Evolutionary conservation across 2,113 vertebrate genomes (phyloP).

Genomic region (Promerops cafer): DNA sequence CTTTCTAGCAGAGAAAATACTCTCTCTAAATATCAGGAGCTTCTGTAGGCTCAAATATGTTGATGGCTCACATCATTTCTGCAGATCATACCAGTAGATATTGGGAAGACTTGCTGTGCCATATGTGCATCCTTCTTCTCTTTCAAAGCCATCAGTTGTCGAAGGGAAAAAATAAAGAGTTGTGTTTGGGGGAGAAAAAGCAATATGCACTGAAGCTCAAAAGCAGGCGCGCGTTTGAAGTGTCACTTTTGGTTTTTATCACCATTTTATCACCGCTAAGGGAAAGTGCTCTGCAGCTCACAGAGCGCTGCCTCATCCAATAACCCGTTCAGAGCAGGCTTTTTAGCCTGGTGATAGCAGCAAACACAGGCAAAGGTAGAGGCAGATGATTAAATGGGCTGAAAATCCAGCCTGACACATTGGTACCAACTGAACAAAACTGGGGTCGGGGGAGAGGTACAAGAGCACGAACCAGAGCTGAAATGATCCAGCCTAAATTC

Average conservation of each 20-base stretch:
- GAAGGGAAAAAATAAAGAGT: background rate
- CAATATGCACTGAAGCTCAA: background rate
- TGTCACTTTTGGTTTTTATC: slow-evolving; percentile 64
- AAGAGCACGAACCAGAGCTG: background rate
- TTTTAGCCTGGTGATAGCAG: slow-evolving; percentile 14
- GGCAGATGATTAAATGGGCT: slow-evolving; percentile 49
- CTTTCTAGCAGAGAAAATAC: background rate
- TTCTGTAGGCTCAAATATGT: background rate
- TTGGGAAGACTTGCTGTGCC: background rate
- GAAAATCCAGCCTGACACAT: slow-evolving; percentile 57
- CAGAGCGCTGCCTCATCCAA: slow-evolving; percentile 24
- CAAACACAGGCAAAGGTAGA: slow-evolving; percentile 36
- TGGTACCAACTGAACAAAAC: background rate
- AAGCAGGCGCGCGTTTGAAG: slow-evolving; percentile 18
- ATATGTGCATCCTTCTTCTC: background rate
- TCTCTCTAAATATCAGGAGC: background rate
- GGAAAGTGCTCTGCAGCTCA: slow-evolving; percentile 18
- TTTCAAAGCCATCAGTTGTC: background rate
- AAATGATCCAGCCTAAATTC: slow-evolving; percentile 11
- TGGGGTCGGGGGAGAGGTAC: background rate
- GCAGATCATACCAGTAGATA: background rate
- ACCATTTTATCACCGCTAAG: slow-evolving; percentile 49
- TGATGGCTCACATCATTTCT: background rate
- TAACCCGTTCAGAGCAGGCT: slow-evolving; percentile 1
- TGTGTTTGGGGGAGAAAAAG: background rate